These are phyloP conservation scores for Lepidurus arcticus DNA, from an alignment of 1,140 invertebrate genomes.

Conservation along the genomic window DNA sequence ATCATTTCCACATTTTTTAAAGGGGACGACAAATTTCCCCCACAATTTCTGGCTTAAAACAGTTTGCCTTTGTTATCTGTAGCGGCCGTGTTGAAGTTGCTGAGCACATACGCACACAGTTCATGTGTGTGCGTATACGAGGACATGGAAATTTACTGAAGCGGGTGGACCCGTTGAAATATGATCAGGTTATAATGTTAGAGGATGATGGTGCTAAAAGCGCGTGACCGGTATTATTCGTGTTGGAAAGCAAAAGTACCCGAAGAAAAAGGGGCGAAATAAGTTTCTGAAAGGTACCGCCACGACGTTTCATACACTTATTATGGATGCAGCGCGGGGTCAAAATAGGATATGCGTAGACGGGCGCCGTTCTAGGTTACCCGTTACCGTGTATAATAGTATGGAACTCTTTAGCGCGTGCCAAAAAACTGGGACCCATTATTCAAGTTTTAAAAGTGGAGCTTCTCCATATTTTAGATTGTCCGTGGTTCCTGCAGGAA, in stretches of 20 bases:
- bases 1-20: no score
- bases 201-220: conserved; percentile 11
- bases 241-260: background rate
- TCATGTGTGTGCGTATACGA: background rate
- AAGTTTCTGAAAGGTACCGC: background rate
- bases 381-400: background rate
- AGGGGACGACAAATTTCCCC: no score
- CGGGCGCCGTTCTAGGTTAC: background rate
- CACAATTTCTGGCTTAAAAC: no score
- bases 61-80: no score
- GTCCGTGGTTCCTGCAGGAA: background rate
- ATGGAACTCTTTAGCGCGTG: background rate
- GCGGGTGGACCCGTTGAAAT: background rate
- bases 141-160: background rate
- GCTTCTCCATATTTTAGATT: background rate
- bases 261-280: background rate
- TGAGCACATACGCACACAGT: background rate
- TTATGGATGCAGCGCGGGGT: background rate
- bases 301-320: background rate
- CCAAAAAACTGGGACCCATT: background rate
- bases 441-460: background rate
- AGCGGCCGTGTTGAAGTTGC: background rate
- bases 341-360: background rate
- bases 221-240: conserved; percentile 20
- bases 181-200: background rate